Base-by-base conservation (phyloP, 2,888 invertebrate species). In the Metalampra italica region DNA sequence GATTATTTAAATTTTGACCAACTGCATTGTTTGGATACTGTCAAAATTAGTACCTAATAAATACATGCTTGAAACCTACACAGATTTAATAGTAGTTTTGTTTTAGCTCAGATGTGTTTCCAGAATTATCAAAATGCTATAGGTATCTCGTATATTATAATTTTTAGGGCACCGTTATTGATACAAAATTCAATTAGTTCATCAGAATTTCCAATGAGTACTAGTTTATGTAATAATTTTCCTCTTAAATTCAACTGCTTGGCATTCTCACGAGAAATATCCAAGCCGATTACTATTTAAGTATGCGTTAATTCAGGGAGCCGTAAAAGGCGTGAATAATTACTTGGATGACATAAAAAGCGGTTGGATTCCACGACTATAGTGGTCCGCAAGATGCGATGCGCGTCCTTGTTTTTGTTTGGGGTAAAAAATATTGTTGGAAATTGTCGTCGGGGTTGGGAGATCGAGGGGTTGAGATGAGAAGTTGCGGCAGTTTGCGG, bases 271-370 rank as follows among this genome's bases (percentile, higher is more conserved):
- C 66, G 75, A 75, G 71, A 74, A 67, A 63, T 53, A 54, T 55
- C 36, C 54, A 49, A 56, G 52, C 60, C 54, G 56, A 61, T 68
- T 61, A 70, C 68, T 72, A 69, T 75, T 76, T 71, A 71, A 70
- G 57, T 66, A 57, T 68, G 68, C 64, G 71, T 74, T 78, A 75
- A 82, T 78, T 80, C 75, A 68, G 64, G 65, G 68, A 64, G 53
- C 80, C 81, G 58, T 82, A 85, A 77, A 86, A 68, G 85, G 82
- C 72, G 75, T 82, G 75, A 80, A 84, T 84, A 82, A 84, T 82
- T 82, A 80, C 66, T 62, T 54, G 63, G 61, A 57, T 68, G 55
- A 64, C 62, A 74, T 67, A 88, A 87, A 85, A 87, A 87, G 81
- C 59, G 64, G 81, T 77, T 56, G 61, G 66, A 76, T 74, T 64